Conservation (phyloP, 2,797 vertebrate species). For the Rhabdomys pumilio region DNA sequence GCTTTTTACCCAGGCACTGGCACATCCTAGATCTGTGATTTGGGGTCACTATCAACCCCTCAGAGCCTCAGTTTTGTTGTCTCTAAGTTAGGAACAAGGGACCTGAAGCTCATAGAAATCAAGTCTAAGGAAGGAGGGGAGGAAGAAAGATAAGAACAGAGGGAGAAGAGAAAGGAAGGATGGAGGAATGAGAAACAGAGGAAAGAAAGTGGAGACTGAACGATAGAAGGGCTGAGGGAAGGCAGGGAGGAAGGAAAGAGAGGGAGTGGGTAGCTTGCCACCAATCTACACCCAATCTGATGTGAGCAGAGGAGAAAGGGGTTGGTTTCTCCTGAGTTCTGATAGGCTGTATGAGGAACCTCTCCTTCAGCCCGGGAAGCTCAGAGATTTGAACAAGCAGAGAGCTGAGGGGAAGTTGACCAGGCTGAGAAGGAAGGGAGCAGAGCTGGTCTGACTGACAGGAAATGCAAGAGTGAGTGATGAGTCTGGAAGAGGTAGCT, state of each 20-base stretch:
- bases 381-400: background rate
- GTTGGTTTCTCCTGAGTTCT: background rate
- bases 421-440: background rate
- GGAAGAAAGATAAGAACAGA: background rate
- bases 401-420: background rate
- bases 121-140: no score
- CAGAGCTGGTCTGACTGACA: background rate
- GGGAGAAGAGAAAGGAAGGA: background rate
- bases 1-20: background rate
- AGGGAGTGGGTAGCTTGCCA: background rate
- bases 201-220: background rate
- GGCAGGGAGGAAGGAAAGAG: background rate
- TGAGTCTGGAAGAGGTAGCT: background rate
- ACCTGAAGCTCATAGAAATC: background rate
- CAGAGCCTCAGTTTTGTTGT: background rate
- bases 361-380: background rate
- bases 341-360: background rate
- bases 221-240: background rate
- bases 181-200: no score
- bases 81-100: background rate
- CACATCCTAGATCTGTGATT: background rate
- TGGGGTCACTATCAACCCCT: background rate
- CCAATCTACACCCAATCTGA: background rate
- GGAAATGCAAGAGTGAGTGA: background rate
- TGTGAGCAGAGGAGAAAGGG: background rate